Conservation (phyloP, 1,140 invertebrate species). For the Adoxophyes honmai region DNA sequence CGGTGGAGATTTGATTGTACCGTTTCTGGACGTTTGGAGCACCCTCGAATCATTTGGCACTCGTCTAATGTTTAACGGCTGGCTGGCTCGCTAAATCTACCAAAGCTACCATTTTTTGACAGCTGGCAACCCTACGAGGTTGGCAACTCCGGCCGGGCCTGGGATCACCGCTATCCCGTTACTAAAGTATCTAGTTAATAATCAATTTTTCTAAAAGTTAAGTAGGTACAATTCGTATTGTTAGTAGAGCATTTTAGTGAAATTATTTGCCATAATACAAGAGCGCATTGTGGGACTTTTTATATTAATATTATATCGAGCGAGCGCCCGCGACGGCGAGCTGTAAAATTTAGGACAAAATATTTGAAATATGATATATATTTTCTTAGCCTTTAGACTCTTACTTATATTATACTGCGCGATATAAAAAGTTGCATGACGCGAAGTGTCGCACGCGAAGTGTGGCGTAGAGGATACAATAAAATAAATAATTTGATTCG, state of each 20-base stretch:
- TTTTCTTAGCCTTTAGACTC: slow-evolving; percentile 53
- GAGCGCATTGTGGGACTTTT: slow-evolving; percentile 26
- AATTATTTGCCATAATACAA: slow-evolving; percentile 41
- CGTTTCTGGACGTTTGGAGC: neutral
- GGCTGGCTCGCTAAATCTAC: neutral
- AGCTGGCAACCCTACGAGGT: neutral
- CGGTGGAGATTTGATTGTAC: neutral
- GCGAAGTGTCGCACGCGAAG: slow-evolving; percentile 11
- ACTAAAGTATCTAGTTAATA: slow-evolving; percentile 12
- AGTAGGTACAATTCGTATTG: slow-evolving; percentile 62
- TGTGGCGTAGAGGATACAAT: slow-evolving; percentile 6
- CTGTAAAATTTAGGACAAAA: slow-evolving; percentile 30
- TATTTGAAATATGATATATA: slow-evolving; percentile 44
- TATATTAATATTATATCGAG: slow-evolving; percentile 14
- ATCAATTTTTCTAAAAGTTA: slow-evolving; percentile 40
- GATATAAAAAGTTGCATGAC: slow-evolving; percentile 18
- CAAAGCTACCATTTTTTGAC: slow-evolving; percentile 7
- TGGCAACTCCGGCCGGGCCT: neutral
- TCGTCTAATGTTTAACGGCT: neutral
- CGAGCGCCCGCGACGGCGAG: neutral
- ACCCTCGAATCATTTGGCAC: slow-evolving; percentile 1
- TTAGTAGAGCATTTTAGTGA: slow-evolving; percentile 51
- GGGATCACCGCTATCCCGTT: slow-evolving; percentile 12
- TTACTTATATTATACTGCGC: slow-evolving; percentile 21
- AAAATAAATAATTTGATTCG: neutral